These are phyloP conservation scores for Tiaroga cobitis DNA, from an alignment of 2,797 vertebrate species.

Conservation along the genomic window DNA sequence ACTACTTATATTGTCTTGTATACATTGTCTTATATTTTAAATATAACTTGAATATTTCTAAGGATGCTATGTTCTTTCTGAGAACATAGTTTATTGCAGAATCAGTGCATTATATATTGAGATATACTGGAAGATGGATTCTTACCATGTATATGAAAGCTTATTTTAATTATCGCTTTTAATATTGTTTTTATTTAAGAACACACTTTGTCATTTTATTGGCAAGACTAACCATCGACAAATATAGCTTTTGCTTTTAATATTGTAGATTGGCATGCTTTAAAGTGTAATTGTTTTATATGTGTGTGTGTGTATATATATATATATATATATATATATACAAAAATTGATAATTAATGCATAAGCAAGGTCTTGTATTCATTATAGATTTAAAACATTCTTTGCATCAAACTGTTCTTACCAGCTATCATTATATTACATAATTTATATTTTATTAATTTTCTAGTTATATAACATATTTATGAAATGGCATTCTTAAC, in stretches of 20 bases:
- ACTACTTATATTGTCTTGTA: neutral
- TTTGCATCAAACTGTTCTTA: neutral
- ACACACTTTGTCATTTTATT: constrained; percentile 54
- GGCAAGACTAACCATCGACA: constrained; percentile 46
- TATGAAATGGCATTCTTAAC: neutral
- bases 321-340: too few species aligned
- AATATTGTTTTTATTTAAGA: neutral
- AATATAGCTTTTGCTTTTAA: constrained; percentile 15
- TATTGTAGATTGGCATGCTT: constrained; percentile 59
- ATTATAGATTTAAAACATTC: constrained; percentile 37
- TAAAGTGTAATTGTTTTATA: constrained; percentile 56
- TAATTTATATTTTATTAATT: constrained; percentile 23
- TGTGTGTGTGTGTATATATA: too few species aligned
- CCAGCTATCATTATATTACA: constrained; percentile 44
- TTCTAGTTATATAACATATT: neutral
- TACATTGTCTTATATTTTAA: constrained; percentile 35
- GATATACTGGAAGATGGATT: neutral
- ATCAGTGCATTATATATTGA: constrained; percentile 5
- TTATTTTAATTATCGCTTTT: neutral
- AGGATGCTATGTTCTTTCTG: neutral
- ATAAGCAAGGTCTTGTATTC: constrained; percentile 37
- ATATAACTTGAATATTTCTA: constrained; percentile 36
- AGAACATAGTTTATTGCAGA: constrained; percentile 3
- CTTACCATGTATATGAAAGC: neutral
- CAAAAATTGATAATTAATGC: neutral